Base-by-base conservation (phyloP, 2,888 invertebrate genomes). In the Toxonevra muliebris region DNA sequence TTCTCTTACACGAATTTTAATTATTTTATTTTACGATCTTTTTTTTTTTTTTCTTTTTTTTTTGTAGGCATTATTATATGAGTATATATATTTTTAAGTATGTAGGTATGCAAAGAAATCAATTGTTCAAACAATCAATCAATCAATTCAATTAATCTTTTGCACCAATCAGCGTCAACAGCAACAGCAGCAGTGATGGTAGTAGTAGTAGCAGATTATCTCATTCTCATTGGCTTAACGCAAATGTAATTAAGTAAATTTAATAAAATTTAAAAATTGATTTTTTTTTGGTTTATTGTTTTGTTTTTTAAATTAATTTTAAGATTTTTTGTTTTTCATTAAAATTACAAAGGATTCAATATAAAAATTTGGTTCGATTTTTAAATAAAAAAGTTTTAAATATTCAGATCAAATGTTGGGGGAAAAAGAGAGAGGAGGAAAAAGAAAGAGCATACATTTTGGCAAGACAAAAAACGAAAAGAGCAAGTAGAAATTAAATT, bases 171-270 rank as follows among this genome's bases (percentile, higher is more conserved):
- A 68, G 65, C 69, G 64, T 72, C 76, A 74, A 70, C 72, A 77
- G 74, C 79, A 79, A 77, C 76, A 81, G 80, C 79, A 83, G 81
- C 84, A 83, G 83, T 58, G 58, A 45, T 78, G 82, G 83, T 82
- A 83, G 83, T 82, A 76, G 82, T 78, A 78, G 82, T 80, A 82
- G 82, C 83, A 83, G 77, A 82, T 80, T 83, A 83, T 77, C 76
- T 83, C 82, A 82, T 79, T 81, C 83, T 81, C 80, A 81, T 82
- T 80, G 82, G 82, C 82, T 82, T 80, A 80, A 79, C 80, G 81
- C 80, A 82, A 82, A 82, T 83, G 77, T 79, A 77, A 78, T 81
- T 76, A 30, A 30, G 30, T 30, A 78, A 76, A 78, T 74, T 77
- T 73, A 76, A 77, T 76, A 76, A 76, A 74, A 75, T 69, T 68